These are phyloP conservation scores for Eumacrocentrus americanus DNA, from an alignment of 2,888 invertebrate species.

Conservation along the genomic window DNA sequence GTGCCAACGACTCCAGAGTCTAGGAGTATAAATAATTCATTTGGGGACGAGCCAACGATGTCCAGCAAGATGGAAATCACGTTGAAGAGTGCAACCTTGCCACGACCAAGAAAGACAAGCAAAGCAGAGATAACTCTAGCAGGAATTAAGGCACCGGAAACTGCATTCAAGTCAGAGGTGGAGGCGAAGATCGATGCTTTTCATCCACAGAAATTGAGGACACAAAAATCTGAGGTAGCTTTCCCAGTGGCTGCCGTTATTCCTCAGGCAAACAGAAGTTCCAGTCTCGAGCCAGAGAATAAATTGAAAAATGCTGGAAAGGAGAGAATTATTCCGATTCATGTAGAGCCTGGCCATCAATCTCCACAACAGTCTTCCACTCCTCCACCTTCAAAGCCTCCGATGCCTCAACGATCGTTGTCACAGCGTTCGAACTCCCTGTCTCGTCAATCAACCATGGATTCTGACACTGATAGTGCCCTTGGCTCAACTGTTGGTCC, in stretches of 20 bases:
- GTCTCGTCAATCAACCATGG: conserved; percentile 72
- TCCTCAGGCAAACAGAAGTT: conserved; percentile 61
- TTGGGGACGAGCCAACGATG: conserved; percentile 58
- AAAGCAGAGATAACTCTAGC: conserved; percentile 71
- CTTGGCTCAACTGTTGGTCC: conserved; percentile 62
- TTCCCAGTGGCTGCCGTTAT: conserved; percentile 64
- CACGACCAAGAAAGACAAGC: conserved; percentile 68
- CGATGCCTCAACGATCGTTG: conserved; percentile 63
- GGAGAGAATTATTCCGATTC: conserved; percentile 74
- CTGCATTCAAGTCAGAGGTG: conserved; percentile 54
- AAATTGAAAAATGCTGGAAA: conserved; percentile 54
- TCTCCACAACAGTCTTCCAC: conserved; percentile 54
- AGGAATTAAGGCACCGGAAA: conserved; percentile 55
- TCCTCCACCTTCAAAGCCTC: conserved; percentile 59
- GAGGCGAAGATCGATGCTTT: conserved; percentile 55
- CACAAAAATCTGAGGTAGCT: conserved; percentile 66
- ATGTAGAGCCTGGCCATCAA: conserved; percentile 53
- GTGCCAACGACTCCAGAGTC: conserved; percentile 41
- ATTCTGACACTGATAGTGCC: conserved; percentile 73
- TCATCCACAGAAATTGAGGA: conserved; percentile 60
- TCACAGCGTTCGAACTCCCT: conserved; percentile 62
- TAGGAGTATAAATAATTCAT: conserved; percentile 35
- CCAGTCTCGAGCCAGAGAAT: conserved; percentile 66
- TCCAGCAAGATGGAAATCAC: conserved; percentile 72
- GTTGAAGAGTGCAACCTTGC: conserved; percentile 71